Evolutionary conservation across 2,888 invertebrate species (phyloP).

Genomic region (Amphipoea lucens): DNA sequence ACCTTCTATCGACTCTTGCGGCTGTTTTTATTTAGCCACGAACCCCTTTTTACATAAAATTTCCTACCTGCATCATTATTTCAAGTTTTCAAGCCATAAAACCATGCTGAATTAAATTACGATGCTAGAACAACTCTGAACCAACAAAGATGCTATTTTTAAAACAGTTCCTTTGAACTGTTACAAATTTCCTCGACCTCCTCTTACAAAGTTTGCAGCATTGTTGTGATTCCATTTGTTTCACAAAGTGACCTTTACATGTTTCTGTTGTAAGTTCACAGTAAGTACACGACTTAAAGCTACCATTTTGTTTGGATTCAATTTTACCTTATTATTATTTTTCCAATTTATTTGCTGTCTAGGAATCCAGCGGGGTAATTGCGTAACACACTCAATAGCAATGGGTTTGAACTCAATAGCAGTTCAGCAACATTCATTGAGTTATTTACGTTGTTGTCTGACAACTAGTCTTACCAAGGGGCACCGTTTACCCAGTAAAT

Average conservation of each 20-base stretch:
- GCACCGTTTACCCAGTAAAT: too few species aligned
- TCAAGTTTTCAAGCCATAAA: conserved; percentile 8
- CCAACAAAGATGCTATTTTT: conserved; percentile 41
- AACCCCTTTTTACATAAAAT: background rate
- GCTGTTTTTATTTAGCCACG: too few species aligned
- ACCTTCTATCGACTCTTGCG: too few species aligned
- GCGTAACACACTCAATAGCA: too few species aligned
- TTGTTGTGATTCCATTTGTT: conserved; percentile 33
- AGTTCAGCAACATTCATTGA: too few species aligned
- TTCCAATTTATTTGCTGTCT: background rate
- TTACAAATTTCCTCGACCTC: conserved; percentile 23
- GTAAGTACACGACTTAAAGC: conserved; percentile 1
- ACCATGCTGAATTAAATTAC: background rate
- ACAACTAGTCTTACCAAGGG: too few species aligned
- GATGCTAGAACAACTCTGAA: background rate
- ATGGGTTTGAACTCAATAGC: too few species aligned
- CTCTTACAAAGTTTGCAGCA: conserved; percentile 31
- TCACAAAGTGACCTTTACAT: conserved; percentile 28
- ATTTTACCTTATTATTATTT: background rate
- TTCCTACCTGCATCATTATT: background rate
- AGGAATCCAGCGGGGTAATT: background rate
- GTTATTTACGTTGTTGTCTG: too few species aligned
- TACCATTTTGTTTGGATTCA: background rate
- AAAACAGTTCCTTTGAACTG: conserved; percentile 30
- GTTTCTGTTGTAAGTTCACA: conserved; percentile 15